Evolutionary conservation across 2,113 vertebrate species (phyloP).

Genomic region (Ancistrus triradiatus): DNA sequence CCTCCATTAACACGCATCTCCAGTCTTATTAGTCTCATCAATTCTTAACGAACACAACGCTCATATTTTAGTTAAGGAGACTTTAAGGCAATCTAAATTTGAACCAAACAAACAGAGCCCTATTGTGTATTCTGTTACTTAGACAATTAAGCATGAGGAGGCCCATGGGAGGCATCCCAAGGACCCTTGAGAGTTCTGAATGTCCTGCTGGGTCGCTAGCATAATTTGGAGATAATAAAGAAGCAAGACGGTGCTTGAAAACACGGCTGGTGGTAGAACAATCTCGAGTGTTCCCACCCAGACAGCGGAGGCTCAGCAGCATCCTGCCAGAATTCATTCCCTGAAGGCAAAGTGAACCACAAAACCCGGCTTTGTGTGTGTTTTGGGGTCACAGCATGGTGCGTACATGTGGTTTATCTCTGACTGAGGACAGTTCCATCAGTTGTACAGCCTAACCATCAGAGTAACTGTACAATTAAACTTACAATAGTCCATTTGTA

Average conservation of each 20-base stretch:
- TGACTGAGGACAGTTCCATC: constrained; percentile 7
- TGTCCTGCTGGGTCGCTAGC: constrained; percentile 49
- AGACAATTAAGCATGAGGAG: constrained; percentile 53
- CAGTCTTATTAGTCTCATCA: neutral
- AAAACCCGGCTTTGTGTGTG: constrained; percentile 31
- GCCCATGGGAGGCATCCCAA: constrained; percentile 49
- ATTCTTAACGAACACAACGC: neutral
- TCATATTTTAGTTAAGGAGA: neutral
- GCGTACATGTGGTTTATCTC: constrained; percentile 20
- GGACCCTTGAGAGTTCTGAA: constrained; percentile 47
- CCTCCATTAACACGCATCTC: neutral
- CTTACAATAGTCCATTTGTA: no score
- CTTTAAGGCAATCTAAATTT: constrained; percentile 17
- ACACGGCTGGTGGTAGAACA: constrained; percentile 54
- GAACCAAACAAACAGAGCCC: constrained; percentile 34
- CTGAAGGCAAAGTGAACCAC: constrained; percentile 12
- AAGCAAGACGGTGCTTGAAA: constrained; percentile 56
- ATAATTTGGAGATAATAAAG: constrained; percentile 52
- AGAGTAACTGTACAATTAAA: no score
- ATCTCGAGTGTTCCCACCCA: constrained; percentile 30
- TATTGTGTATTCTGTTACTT: constrained; percentile 44
- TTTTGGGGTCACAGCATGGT: constrained; percentile 24
- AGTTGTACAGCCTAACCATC: neutral
- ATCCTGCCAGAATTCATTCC: constrained; percentile 24
- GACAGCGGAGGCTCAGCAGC: constrained; percentile 8